Percentiles rank a stretch among this genome's conserved stretches.
These are phyloP conservation scores for Tretioscincus oriximinensis DNA, from an alignment of 2,113 vertebrate genomes.

Conservation along the genomic window DNA sequence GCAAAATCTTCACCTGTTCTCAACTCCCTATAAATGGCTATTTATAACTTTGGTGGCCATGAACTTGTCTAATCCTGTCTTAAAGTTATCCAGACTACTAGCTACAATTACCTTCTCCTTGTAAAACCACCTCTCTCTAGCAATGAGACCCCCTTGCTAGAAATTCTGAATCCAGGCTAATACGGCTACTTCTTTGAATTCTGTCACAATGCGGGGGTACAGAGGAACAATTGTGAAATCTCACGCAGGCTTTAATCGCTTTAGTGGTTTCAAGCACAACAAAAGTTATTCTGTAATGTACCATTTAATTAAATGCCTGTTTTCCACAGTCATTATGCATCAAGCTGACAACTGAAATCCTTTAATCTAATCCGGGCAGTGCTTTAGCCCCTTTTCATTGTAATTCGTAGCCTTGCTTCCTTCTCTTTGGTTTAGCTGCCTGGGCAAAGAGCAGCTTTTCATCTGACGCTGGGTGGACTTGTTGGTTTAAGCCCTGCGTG, in stretches of 20 bases:
- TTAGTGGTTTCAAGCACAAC: conserved; percentile 72
- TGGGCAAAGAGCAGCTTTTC: conserved; percentile 73
- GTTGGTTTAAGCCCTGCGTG: conserved; percentile 50
- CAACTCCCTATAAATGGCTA: not conserved
- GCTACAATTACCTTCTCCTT: too few relatives aligned
- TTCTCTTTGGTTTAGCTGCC: conserved; percentile 82
- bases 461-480: conserved; percentile 70
- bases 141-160: too few relatives aligned
- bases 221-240: conserved; percentile 73
- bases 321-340: conserved; percentile 83
- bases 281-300: conserved; percentile 74
- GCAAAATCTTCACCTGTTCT: too few relatives aligned
- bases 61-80: not conserved
- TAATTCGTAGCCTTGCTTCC: conserved; percentile 87
- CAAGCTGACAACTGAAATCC: conserved; percentile 78
- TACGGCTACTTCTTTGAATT: too few relatives aligned
- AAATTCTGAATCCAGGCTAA: too few relatives aligned
- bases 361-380: conserved; percentile 88
- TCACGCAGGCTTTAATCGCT: conserved; percentile 65
- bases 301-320: conserved; percentile 78
- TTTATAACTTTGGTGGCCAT: not conserved
- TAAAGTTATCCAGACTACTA: not conserved
- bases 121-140: too few relatives aligned
- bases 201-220: conserved; percentile 38
- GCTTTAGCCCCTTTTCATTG: conserved; percentile 85